phyloP scores from a whole-genome alignment of 2,888 invertebrate species.

The Aphelenchoides bicaudatus region DNA sequence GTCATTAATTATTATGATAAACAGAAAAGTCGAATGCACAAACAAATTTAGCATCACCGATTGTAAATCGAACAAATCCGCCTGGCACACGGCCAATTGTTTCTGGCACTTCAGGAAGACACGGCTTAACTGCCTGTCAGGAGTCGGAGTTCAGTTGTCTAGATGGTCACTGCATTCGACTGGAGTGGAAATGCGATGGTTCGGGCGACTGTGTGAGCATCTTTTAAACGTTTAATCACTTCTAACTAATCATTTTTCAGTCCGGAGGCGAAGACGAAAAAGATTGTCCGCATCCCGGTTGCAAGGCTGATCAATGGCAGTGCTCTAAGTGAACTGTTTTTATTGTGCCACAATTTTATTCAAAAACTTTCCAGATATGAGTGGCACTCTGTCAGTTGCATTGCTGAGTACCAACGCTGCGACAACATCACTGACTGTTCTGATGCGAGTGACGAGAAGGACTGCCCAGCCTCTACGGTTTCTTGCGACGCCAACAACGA shows the following conservation, averaged over 20 bases:
- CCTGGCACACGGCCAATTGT: conserved; percentile 29
- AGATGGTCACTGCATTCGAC: conserved; percentile 82
- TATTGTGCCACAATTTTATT: no score
- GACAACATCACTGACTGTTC: conserved; percentile 92
- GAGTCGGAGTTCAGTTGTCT: conserved; percentile 61
- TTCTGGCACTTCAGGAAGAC: conserved; percentile 26
- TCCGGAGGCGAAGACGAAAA: conserved; percentile 62
- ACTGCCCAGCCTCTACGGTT: conserved; percentile 67
- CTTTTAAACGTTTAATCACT: background rate
- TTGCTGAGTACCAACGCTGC: conserved; percentile 86
- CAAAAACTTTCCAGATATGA: no score
- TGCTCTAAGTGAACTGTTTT: no score
- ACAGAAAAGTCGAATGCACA: no score
- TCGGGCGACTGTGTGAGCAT: conserved; percentile 34
- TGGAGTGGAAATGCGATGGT: conserved; percentile 58
- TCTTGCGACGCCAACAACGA: conserved; percentile 45
- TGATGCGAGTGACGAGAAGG: conserved; percentile 86
- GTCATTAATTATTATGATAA: no score
- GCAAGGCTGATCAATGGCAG: conserved; percentile 78
- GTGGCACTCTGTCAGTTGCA: conserved; percentile 91
- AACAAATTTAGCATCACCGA: no score
- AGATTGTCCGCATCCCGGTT: conserved; percentile 72
- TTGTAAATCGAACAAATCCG: conserved; percentile 15
- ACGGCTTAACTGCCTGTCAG: conserved; percentile 43
- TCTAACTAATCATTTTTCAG: background rate